These are phyloP conservation scores for Sebastes minor DNA, from an alignment of 2,797 vertebrate genomes.

Conservation along the genomic window DNA sequence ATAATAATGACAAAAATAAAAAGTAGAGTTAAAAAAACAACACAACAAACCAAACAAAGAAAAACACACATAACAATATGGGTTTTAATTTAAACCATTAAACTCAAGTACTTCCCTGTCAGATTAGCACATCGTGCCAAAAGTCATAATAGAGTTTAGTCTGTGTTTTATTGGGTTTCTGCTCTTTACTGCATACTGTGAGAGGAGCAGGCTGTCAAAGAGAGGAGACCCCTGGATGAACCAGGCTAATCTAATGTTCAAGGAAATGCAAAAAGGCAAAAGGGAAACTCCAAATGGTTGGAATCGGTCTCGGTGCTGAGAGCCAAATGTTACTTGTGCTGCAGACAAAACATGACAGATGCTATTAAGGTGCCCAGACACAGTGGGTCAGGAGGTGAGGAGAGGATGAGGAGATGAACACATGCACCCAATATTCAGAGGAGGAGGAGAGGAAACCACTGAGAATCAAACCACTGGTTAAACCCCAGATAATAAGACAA, in stretches of 20 bases:
- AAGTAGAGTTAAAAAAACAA: too few species aligned
- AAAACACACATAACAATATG: too few species aligned
- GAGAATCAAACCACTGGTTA: neutral
- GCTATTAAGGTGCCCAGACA: slow-evolving; percentile 52
- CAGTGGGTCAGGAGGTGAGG: slow-evolving; percentile 56
- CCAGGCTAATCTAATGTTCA: slow-evolving; percentile 48
- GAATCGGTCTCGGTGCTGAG: slow-evolving; percentile 40
- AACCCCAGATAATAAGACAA: neutral
- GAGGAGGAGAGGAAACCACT: slow-evolving; percentile 2
- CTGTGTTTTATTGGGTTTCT: slow-evolving; percentile 22
- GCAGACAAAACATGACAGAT: slow-evolving; percentile 71
- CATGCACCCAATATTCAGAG: slow-evolving; percentile 23
- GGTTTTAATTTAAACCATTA: neutral
- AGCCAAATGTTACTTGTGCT: slow-evolving; percentile 60
- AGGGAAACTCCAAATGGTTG: slow-evolving; percentile 57
- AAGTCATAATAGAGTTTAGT: slow-evolving; percentile 14
- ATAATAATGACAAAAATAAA: too few species aligned
- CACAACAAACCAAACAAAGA: too few species aligned
- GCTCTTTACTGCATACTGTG: slow-evolving; percentile 5
- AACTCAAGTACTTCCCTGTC: slow-evolving; percentile 7
- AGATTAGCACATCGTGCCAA: slow-evolving; percentile 4
- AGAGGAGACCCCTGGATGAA: slow-evolving; percentile 58
- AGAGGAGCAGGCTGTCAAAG: slow-evolving; percentile 32
- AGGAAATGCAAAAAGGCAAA: slow-evolving; percentile 40
- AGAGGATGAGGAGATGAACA: slow-evolving; percentile 43